Evolutionary conservation across 1,140 invertebrate species (phyloP).

Genomic region (Telenomus remus): DNA sequence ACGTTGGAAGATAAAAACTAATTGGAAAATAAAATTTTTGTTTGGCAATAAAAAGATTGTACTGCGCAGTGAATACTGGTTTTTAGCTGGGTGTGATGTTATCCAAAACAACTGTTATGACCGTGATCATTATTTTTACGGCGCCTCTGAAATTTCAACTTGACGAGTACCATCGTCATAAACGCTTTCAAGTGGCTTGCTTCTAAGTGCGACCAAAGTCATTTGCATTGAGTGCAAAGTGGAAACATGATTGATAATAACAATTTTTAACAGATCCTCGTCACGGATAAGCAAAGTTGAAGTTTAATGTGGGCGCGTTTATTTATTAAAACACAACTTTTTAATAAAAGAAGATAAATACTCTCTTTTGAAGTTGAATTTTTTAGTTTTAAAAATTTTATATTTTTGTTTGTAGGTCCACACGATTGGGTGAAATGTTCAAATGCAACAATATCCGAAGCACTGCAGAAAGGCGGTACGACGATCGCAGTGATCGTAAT

Average conservation of each 20-base stretch:
- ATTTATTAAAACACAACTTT: too few relatives aligned
- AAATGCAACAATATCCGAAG: slow-evolving; percentile 49
- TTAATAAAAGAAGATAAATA: too few relatives aligned
- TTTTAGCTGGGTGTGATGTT: not conserved
- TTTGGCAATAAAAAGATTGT: too few relatives aligned
- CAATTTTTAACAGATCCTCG: not conserved
- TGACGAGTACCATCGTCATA: not conserved
- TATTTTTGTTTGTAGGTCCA: slow-evolving; percentile 33
- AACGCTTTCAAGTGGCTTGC: not conserved
- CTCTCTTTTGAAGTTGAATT: not conserved
- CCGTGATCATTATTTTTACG: not conserved
- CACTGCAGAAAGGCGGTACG: slow-evolving; percentile 24
- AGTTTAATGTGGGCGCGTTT: not conserved
- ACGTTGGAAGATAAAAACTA: too few relatives aligned
- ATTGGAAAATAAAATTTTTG: too few relatives aligned
- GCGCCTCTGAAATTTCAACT: not conserved
- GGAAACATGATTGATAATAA: not conserved
- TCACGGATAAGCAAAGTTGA: not conserved
- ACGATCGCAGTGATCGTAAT: slow-evolving; percentile 51
- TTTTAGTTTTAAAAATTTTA: too few relatives aligned
- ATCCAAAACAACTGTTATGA: not conserved
- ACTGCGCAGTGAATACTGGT: not conserved
- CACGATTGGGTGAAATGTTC: slow-evolving; percentile 58
- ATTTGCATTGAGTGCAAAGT: not conserved
- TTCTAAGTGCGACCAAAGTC: not conserved